phyloP scores from a whole-genome alignment of 2,888 invertebrate genomes.

The Blastobasis lacticolella region DNA sequence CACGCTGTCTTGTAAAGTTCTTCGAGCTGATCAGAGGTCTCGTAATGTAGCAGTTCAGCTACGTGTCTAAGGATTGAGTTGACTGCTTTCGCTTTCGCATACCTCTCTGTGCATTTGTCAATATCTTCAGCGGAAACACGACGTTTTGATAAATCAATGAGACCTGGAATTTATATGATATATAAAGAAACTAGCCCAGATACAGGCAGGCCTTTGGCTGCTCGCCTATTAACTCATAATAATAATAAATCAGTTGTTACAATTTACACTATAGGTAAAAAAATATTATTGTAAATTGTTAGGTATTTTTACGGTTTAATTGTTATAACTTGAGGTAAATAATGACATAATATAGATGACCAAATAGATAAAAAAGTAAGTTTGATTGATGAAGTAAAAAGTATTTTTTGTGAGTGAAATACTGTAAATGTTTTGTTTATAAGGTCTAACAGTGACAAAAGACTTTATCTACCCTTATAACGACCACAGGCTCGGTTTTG shows the following conservation, averaged over 20 bases:
- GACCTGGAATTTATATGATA: conserved; percentile 75
- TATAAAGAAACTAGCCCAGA: too few relatives aligned
- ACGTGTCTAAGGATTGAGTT: conserved; percentile 98
- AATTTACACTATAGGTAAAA: too few relatives aligned
- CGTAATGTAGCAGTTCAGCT: conserved; percentile 93
- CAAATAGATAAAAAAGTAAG: too few relatives aligned
- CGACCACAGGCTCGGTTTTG: conserved; percentile 98
- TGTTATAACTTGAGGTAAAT: too few relatives aligned
- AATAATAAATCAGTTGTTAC: too few relatives aligned
- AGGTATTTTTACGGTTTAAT: too few relatives aligned
- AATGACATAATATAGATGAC: too few relatives aligned
- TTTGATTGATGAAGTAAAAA: too few relatives aligned
- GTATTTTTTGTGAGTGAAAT: too few relatives aligned
- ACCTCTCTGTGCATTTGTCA: conserved; percentile 98
- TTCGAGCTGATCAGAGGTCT: conserved; percentile 93
- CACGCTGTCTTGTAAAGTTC: conserved; percentile 98
- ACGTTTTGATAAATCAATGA: conserved; percentile 99
- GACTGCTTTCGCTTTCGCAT: conserved; percentile 98
- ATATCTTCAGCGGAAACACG: conserved; percentile 98
- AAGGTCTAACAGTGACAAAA: not conserved
- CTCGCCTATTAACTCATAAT: too few relatives aligned
- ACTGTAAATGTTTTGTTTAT: not conserved
- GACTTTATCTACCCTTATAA: conserved; percentile 94
- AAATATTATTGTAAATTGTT: too few relatives aligned
- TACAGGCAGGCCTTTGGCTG: too few relatives aligned